phyloP scores from a whole-genome alignment of 2,888 invertebrate species.

The Idaea biselata region DNA sequence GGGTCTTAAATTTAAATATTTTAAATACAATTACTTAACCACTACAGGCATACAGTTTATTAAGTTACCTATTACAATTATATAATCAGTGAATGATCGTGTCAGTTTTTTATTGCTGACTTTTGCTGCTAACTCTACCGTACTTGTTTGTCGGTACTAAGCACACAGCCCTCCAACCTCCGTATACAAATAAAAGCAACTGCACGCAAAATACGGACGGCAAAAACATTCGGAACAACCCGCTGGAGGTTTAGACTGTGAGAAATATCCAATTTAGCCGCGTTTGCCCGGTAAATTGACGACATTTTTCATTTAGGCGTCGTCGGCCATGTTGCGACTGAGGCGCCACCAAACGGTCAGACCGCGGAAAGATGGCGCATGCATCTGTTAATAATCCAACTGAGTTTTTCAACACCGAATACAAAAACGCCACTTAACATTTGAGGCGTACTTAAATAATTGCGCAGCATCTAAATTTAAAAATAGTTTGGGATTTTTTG shows the following conservation, averaged over 20 bases:
- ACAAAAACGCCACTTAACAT: too few species aligned
- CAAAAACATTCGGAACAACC: slow-evolving; percentile 49
- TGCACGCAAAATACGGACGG: slow-evolving; percentile 25
- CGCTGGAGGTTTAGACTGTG: slow-evolving; percentile 57
- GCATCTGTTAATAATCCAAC: not conserved
- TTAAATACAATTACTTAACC: too few species aligned
- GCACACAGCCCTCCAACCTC: slow-evolving; percentile 23
- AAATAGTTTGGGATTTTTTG: too few species aligned
- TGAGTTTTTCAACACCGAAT: too few species aligned
- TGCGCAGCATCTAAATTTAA: too few species aligned
- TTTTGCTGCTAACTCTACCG: too few species aligned
- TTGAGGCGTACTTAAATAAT: too few species aligned
- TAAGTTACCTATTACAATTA: too few species aligned
- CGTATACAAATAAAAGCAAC: slow-evolving; percentile 29
- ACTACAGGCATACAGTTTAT: too few species aligned
- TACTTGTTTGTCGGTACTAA: slow-evolving; percentile 7
- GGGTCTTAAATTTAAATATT: too few species aligned
- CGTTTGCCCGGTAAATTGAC: slow-evolving; percentile 73
- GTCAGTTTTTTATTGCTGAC: too few species aligned
- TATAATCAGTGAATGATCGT: too few species aligned
- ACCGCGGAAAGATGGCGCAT: slow-evolving; percentile 16
- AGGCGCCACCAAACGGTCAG: slow-evolving; percentile 38
- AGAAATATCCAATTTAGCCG: slow-evolving; percentile 77
- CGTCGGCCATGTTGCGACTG: slow-evolving; percentile 56
- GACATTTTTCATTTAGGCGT: slow-evolving; percentile 67